These are phyloP conservation scores for Leontocebus nigricollis DNA, from an alignment of 2,797 vertebrate genomes.

Conservation along the genomic window DNA sequence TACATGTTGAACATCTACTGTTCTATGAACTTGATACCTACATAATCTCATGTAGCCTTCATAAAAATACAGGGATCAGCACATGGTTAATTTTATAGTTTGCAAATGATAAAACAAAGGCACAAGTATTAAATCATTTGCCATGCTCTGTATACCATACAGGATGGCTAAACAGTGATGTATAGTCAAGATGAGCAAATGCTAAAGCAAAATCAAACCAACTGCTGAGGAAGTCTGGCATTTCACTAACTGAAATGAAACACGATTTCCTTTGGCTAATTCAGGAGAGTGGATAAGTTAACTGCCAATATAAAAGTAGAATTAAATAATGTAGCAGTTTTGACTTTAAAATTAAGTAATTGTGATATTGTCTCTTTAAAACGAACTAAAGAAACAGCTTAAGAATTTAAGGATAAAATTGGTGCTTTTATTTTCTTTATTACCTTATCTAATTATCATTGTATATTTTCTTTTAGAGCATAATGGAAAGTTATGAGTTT, in stretches of 20 bases:
- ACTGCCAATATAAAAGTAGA: conserved; percentile 3
- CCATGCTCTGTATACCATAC: not conserved
- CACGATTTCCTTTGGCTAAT: not conserved
- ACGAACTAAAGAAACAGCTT: not conserved
- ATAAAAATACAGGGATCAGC: not conserved
- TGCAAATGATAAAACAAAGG: not conserved
- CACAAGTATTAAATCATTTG: not conserved
- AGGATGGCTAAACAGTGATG: not conserved
- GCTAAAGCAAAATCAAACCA: conserved; percentile 3
- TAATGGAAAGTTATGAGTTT: not conserved
- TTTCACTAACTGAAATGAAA: not conserved
- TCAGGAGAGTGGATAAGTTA: not conserved
- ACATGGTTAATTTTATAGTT: conserved; percentile 8
- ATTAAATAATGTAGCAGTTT: not conserved
- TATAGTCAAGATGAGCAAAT: not conserved
- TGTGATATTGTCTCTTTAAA: not conserved
- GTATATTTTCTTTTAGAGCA: not conserved
- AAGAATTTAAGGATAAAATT: not conserved
- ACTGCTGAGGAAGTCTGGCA: not conserved
- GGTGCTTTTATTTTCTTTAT: not conserved
- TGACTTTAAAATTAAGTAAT: not conserved
- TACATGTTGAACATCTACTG: not conserved
- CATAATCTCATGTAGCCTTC: not conserved
- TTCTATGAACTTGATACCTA: not conserved
- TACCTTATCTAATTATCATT: not conserved